These are phyloP conservation scores for Nomada hirtipes DNA, from an alignment of 2,888 invertebrate genomes.

Conservation along the genomic window DNA sequence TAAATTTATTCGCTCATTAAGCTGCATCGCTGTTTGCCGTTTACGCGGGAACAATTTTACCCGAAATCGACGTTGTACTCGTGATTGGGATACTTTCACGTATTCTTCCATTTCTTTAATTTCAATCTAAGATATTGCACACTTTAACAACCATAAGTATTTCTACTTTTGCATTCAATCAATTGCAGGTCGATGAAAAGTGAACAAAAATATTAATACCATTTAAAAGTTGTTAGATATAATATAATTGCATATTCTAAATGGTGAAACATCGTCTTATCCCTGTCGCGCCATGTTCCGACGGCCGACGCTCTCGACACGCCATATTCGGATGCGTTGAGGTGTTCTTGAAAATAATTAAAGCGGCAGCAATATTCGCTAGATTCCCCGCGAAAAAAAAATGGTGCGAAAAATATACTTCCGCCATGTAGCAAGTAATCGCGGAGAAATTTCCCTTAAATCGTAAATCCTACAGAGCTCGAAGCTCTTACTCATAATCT, in stretches of 20 bases:
- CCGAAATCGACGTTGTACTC: constrained; percentile 17
- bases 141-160: no score
- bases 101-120: not conserved
- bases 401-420: not conserved
- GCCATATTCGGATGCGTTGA: constrained; percentile 1
- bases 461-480: not conserved
- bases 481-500: no score
- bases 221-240: not conserved
- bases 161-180: not conserved
- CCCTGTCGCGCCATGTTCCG: constrained; percentile 75
- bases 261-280: not conserved
- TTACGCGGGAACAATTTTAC: constrained; percentile 38
- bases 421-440: not conserved
- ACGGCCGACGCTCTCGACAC: constrained; percentile 77
- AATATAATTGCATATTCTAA: not conserved
- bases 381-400: not conserved
- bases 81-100: not conserved
- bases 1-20: constrained; percentile 42
- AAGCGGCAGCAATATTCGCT: not conserved
- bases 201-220: no score
- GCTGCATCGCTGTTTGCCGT: constrained; percentile 11
- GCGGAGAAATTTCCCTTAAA: not conserved
- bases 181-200: not conserved
- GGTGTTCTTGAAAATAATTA: not conserved
- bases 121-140: constrained; percentile 2